These are phyloP conservation scores for Monochamus alternatus DNA, from an alignment of 2,888 invertebrate species.

Conservation along the genomic window DNA sequence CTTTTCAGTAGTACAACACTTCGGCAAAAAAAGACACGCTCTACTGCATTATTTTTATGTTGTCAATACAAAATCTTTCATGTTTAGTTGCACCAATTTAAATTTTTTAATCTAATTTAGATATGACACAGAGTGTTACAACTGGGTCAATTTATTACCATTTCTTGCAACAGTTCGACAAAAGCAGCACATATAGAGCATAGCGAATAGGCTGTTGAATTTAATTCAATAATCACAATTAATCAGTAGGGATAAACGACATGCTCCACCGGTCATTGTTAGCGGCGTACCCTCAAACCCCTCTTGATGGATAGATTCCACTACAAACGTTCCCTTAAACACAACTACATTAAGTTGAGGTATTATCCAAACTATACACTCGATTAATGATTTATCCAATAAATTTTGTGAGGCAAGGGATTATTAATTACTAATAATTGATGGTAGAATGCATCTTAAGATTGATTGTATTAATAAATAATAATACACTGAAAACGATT, in stretches of 20 bases:
- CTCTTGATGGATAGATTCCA: slow-evolving; percentile 37
- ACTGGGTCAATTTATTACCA: not conserved
- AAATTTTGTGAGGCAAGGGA: slow-evolving; percentile 14
- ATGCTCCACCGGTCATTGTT: slow-evolving; percentile 32
- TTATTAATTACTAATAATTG: not conserved
- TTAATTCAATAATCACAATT: slow-evolving; percentile 41
- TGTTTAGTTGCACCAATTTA: no score
- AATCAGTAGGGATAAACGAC: slow-evolving; percentile 34
- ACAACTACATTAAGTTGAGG: slow-evolving; percentile 31
- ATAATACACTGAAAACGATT: no score
- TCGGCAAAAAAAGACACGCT: no score
- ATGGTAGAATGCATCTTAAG: no score
- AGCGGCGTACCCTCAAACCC: slow-evolving; percentile 27
- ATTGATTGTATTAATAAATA: no score
- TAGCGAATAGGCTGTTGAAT: slow-evolving; percentile 23
- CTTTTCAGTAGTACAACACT: no score
- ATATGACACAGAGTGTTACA: no score
- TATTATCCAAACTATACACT: slow-evolving; percentile 18
- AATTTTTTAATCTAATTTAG: no score
- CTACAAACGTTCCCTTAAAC: slow-evolving; percentile 26
- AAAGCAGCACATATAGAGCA: not conserved
- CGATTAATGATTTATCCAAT: slow-evolving; percentile 23
- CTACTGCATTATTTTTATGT: no score
- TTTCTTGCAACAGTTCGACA: not conserved
- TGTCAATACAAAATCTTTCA: no score